A percentile compares a stretch with the other conserved stretches of the same genome.
phyloP scores from a whole-genome alignment of 2,797 vertebrate genomes.

The Coreius guichenoti region DNA sequence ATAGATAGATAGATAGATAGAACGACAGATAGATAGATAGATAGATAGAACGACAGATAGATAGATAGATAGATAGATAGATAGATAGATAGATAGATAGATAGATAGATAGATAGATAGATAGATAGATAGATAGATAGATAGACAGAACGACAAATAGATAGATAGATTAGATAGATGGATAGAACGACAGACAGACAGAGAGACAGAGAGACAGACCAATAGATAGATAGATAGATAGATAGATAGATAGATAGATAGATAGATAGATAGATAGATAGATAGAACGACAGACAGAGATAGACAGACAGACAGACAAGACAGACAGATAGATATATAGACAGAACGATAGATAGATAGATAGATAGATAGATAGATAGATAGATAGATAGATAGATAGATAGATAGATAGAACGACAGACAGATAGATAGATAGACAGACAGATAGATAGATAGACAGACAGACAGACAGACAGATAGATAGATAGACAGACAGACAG shows the following conservation, averaged over 20 bases:
- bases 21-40: neutral
- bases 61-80: neutral
- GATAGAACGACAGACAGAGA: too few relatives aligned
- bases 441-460: rapidly evolving
- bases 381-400: too few relatives aligned
- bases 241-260: neutral
- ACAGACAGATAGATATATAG: too few relatives aligned
- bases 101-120: too few relatives aligned
- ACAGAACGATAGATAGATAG: too few relatives aligned
- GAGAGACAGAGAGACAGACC: too few relatives aligned
- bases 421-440: too few relatives aligned
- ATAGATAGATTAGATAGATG: neutral
- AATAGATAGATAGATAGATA: too few relatives aligned
- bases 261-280: neutral
- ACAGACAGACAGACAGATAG: neutral
- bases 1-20: neutral
- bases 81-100: too few relatives aligned
- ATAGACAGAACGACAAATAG: rapidly evolving
- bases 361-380: too few relatives aligned
- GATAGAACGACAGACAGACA: neutral
- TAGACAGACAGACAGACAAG: too few relatives aligned
- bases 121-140: neutral
- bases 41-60: neutral
- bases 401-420: too few relatives aligned
- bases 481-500: neutral